Evolutionary conservation across 2,888 invertebrate species (phyloP).

Genomic region (Drosophila stalkeri): DNA sequence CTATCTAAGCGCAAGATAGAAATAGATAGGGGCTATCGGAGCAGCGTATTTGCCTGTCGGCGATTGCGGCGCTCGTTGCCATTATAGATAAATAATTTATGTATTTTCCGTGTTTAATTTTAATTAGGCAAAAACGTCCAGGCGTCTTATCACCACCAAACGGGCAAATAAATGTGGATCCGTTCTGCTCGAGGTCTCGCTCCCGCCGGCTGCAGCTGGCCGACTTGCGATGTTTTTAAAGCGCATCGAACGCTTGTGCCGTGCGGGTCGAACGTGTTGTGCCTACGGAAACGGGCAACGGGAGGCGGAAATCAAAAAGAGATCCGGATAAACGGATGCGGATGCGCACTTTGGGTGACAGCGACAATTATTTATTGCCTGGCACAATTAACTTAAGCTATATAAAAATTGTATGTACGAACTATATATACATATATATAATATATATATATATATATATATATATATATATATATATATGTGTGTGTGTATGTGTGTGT

Average conservation of each 20-base stretch:
- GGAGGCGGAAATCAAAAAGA: not conserved
- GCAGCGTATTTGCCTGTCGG: slow-evolving; percentile 36
- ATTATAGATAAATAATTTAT: slow-evolving; percentile 22
- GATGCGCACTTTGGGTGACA: slow-evolving; percentile 35
- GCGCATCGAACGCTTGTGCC: slow-evolving; percentile 40
- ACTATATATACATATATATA: slow-evolving; percentile 31
- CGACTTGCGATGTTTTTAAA: slow-evolving; percentile 29
- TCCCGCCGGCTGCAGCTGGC: slow-evolving; percentile 12
- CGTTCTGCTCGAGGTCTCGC: slow-evolving; percentile 11
- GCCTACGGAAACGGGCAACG: not conserved
- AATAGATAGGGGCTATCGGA: not conserved
- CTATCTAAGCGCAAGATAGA: slow-evolving; percentile 17
- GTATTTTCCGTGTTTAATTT: slow-evolving; percentile 41
- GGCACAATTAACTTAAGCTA: slow-evolving; percentile 64
- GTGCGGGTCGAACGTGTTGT: slow-evolving; percentile 32
- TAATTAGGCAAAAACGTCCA: slow-evolving; percentile 37
- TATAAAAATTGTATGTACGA: slow-evolving; percentile 67
- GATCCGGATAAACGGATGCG: not conserved
- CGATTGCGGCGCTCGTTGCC: not conserved
- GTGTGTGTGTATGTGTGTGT: not conserved
- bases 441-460: slow-evolving; percentile 26
- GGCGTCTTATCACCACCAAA: slow-evolving; percentile 37
- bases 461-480: slow-evolving; percentile 8
- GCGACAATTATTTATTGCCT: slow-evolving; percentile 69
- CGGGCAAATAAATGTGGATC: slow-evolving; percentile 39